These are phyloP conservation scores for Disparrhopalites patrizii DNA, from an alignment of 2,888 invertebrate genomes.

Conservation along the genomic window DNA sequence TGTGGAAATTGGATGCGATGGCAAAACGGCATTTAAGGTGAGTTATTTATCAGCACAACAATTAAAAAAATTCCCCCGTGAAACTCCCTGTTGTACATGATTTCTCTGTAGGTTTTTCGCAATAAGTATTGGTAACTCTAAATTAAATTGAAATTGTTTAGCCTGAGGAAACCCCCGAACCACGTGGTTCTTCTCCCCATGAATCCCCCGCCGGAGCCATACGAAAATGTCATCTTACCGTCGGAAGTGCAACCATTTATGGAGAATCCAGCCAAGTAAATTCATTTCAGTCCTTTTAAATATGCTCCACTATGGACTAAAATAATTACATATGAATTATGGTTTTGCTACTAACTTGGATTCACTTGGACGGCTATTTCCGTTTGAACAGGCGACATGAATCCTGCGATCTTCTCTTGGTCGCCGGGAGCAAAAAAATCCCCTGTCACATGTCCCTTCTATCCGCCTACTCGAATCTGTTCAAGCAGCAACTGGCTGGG, in stretches of 20 bases:
- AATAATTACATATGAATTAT: neutral
- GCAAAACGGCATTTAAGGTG: neutral
- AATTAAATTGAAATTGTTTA: no score
- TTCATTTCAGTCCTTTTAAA: no score
- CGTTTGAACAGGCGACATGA: constrained; percentile 9
- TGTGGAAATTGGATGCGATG: neutral
- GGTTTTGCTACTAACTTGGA: neutral
- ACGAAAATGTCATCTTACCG: neutral
- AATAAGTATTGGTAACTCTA: no score
- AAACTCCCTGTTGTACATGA: no score
- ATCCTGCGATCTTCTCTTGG: constrained; percentile 3
- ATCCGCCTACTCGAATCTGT: neutral
- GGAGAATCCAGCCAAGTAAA: constrained; percentile 16
- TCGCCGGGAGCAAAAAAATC: neutral
- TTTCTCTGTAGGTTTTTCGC: no score
- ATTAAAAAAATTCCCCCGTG: no score
- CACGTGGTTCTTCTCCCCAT: neutral
- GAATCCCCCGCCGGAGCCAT: neutral
- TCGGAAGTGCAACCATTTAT: neutral
- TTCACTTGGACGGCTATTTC: neutral
- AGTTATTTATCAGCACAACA: no score
- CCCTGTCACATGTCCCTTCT: constrained; percentile 11
- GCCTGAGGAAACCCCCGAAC: no score
- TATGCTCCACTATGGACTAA: neutral
- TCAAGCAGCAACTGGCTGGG: neutral